Percentiles rank a stretch among this genome's conserved stretches.
These are phyloP conservation scores for Drosophila kikkawai DNA, from an alignment of 1,140 invertebrate genomes.

Conservation along the genomic window DNA sequence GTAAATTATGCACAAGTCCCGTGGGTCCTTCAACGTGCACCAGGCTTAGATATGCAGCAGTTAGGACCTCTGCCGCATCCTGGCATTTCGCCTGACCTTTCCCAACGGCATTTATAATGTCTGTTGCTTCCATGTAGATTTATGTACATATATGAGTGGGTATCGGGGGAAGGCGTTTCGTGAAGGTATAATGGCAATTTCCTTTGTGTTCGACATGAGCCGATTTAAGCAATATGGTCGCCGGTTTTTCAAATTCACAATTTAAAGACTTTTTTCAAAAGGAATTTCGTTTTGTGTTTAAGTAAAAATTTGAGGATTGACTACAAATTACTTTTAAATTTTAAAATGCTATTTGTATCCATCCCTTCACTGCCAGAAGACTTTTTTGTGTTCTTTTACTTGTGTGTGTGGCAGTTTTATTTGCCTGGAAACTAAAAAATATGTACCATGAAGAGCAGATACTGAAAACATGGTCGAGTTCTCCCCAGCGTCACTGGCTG, in stretches of 20 bases:
- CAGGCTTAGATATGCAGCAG: constrained; percentile 30
- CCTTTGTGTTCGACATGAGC: constrained; percentile 12
- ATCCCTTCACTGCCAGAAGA: constrained; percentile 31
- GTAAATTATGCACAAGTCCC: constrained; percentile 67
- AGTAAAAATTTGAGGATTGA: not conserved
- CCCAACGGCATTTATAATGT: constrained; percentile 59
- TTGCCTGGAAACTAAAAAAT: constrained; percentile 71
- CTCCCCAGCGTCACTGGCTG: constrained; percentile 43
- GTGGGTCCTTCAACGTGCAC: constrained; percentile 27
- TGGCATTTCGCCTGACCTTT: constrained; percentile 58
- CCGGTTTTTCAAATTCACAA: not conserved
- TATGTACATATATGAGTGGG: constrained; percentile 17
- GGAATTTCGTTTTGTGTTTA: not conserved
- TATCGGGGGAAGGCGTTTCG: constrained; percentile 12
- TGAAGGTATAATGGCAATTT: constrained; percentile 65
- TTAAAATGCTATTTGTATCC: not conserved
- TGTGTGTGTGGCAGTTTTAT: constrained; percentile 57
- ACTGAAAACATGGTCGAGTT: constrained; percentile 52
- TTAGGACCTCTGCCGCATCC: constrained; percentile 10
- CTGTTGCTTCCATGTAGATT: constrained; percentile 22
- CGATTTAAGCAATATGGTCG: constrained; percentile 28
- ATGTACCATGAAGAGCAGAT: constrained; percentile 63
- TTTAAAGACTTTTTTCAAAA: not conserved
- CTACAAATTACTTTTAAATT: not conserved
- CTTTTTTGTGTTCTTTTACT: constrained; percentile 29